Evolutionary conservation across 2,113 vertebrate species (phyloP).

Genomic region (Hemibagrus wyckioides): DNA sequence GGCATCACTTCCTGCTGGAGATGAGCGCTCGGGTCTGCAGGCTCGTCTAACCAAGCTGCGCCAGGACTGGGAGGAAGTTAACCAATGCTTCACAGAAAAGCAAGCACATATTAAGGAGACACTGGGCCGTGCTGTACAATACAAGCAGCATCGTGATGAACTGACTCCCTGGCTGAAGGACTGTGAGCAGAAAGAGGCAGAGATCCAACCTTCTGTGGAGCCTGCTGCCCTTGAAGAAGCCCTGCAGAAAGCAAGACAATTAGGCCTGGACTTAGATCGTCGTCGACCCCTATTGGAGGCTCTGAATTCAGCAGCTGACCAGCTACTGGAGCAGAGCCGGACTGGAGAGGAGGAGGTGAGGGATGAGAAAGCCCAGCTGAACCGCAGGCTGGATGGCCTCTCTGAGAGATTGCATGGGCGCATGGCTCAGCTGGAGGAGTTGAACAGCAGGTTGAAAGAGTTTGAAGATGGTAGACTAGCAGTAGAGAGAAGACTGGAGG

Average conservation of each 20-base stretch:
- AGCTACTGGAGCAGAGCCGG: slow-evolving; percentile 87
- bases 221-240: slow-evolving; percentile 80
- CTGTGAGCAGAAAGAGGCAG: slow-evolving; percentile 76
- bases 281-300: slow-evolving; percentile 84
- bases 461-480: slow-evolving; percentile 91
- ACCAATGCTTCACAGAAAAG: slow-evolving; percentile 76
- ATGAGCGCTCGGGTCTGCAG: slow-evolving; percentile 84
- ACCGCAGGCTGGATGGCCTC: slow-evolving; percentile 84
- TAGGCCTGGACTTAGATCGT: slow-evolving; percentile 87
- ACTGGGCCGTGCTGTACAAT: slow-evolving; percentile 85
- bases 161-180: slow-evolving; percentile 86
- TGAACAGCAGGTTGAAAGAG: slow-evolving; percentile 89
- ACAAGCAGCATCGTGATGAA: slow-evolving; percentile 81
- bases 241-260: slow-evolving; percentile 80
- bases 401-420: slow-evolving; percentile 82
- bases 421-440: slow-evolving; percentile 87
- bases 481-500: slow-evolving; percentile 92
- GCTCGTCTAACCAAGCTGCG: slow-evolving; percentile 80
- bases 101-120: slow-evolving; percentile 82
- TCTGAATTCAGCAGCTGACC: slow-evolving; percentile 87
- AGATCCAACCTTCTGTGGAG: slow-evolving; percentile 82
- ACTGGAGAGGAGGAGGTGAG: slow-evolving; percentile 86
- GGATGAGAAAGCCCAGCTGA: slow-evolving; percentile 89
- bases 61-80: slow-evolving; percentile 88
- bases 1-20: slow-evolving; percentile 82